phyloP scores from a whole-genome alignment of 2,113 vertebrate species.

The human (Homo sapiens) region GRCh38 chr3:113887501-113888000 shows the following conservation, averaged over 20 bases:
- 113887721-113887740: neutral
- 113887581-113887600: no score
- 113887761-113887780: neutral
- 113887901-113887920: neutral
- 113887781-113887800: neutral
- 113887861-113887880: neutral
- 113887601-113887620: no score
- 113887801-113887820: neutral
- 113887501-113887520: no score
- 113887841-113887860: neutral
- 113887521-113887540: no score
- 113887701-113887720: neutral
- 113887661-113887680: no score
- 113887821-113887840: neutral
- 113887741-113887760: neutral
- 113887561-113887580: no score
- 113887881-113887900: slow-evolving; percentile 1
- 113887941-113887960: slow-evolving; percentile 30
- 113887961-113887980: neutral
- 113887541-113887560: no score
- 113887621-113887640: no score
- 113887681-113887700: no score
- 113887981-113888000: slow-evolving; percentile 32
- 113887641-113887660: no score
- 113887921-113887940: slow-evolving; percentile 12